Evolutionary conservation across 2,797 vertebrate genomes (phyloP), one percentile per base, ranked within the genome.

Genomic region (Xenops minutus): DNA sequence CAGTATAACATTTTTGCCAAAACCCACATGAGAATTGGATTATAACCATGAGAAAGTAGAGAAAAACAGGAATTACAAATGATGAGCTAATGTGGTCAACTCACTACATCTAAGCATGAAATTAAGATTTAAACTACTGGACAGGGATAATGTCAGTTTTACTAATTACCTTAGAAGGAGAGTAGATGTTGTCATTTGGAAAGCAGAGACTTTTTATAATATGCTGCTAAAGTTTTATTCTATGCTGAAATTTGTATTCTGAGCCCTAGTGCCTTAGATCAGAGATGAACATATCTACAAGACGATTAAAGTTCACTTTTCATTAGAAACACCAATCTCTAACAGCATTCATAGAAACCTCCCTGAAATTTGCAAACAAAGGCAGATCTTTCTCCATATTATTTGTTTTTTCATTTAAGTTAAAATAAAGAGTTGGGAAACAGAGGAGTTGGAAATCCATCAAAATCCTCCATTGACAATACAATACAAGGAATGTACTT

Each of bases 391-490:
- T 12, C 30, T 58, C 78, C 2, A 6, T 82, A 14, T 16, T 69
- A 58, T 44, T 72, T 90, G 64, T 92, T 95, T 88, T 49, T 54
- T 92, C 82, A 30, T 92, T 85, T 67, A 89, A 69, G 39, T 88
- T 86, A 84, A 93, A 62, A 48, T 62, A 41, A 68, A 69, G 16
- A 30, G 27, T n/a, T 90, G n/a, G 7, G 37, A 92, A 90, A 92
- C 1, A 81, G 7, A 46, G 34, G 44, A 64, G 23, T 5, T 87
- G 46, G 32, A 92, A 94, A 80, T 88, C 29, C 36, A 26, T 26
- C 34, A n/a, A 85, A 93, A 72, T 72, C 16, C 4, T 67, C 20
- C 51, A 43, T 0, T 75, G 14, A 19, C 9, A 36, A 36, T 54
- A 41, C 18, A 81, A 39, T 9, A 29, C 32, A 43, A 26, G 29